Percentiles rank a stretch among this genome's conserved stretches.
phyloP scores from a whole-genome alignment of 1,140 invertebrate genomes.

The Vollenhovia emeryi region DNA sequence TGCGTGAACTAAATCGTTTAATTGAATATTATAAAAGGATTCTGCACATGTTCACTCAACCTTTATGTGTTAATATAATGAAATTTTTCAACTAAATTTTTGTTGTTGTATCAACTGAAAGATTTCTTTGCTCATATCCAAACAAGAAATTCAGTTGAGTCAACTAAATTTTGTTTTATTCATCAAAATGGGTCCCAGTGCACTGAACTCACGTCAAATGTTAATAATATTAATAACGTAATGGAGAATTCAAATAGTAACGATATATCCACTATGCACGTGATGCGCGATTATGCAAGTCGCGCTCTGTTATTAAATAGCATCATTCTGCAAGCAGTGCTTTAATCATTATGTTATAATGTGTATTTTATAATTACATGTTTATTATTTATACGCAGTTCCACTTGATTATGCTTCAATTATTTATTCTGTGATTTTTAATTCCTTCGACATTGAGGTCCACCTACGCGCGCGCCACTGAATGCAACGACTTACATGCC shows the following conservation, averaged over 20 bases:
- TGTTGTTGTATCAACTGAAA: no score
- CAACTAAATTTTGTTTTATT: no score
- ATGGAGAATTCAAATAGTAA: neutral
- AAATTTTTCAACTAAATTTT: no score
- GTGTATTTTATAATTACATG: neutral
- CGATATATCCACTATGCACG: neutral
- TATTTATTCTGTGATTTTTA: slow-evolving; percentile 11
- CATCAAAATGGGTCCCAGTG: no score
- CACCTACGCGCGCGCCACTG: neutral
- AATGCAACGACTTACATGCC: slow-evolving; percentile 16
- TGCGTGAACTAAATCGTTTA: no score
- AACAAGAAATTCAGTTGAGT: no score
- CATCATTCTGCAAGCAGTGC: neutral
- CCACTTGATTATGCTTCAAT: neutral
- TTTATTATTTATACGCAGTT: neutral
- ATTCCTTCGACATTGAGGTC: neutral
- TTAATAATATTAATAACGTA: neutral
- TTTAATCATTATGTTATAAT: neutral
- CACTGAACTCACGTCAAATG: neutral
- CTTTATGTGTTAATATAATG: no score
- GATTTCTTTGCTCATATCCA: no score
- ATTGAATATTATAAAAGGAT: no score
- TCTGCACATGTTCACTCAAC: no score
- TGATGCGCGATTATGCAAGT: neutral
- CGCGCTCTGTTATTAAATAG: neutral